Base-by-base conservation (phyloP, 2,888 invertebrate species). In the Hetaerina titia region DNA sequence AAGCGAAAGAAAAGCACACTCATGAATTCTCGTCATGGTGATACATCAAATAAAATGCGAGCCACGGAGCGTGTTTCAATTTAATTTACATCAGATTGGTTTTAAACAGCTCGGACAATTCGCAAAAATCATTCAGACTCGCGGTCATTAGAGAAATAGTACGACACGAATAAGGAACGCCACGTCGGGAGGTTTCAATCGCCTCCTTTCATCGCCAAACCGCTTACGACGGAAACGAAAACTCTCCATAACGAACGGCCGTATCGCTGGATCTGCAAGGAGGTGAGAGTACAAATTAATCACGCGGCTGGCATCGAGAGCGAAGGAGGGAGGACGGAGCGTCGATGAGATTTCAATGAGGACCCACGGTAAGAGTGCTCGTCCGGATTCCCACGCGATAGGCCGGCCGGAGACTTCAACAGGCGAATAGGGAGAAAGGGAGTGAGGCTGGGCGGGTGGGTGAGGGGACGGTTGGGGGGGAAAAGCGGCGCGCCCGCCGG, bases 371-470 rank as follows among this genome's bases (percentile, higher is more conserved):
- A 69, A n/a, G n/a, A 69, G n/a, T 22, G 22, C 22, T n/a, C 81
- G 31, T 31, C 81, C 31, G 69, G 25, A 74, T 92, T 92, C 81
- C 69, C 92, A 69, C 69, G 69, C 69, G 74, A 92, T 25, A 92
- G 69, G n/a, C 64, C 69, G 92, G 90, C 63, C 64, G 90, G 92
- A 92, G 92, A 81, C 81, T 81, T 81, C 81, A 81, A 81, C 81
- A 25, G 81, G 81, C 69, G 69, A 69, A 92, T 69, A 56, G 56
- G 45, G 69, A 64, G 69, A 56, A 69, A 69, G 88, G n/a, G 69
- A 7, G 69, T 7, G 88, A 56, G 89, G 89, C 57, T n/a, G 11
- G 57, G 22, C 9, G 57, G 89, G 88, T 9, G 31, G 88, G 31
- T 17, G 88, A 88, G 64, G 31, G 31, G 63, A 57, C 58, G n/a